Evolutionary conservation across 2,888 invertebrate species (phyloP), one percentile per base, ranked within the genome.

Genomic region (Spodoptera picta): DNA sequence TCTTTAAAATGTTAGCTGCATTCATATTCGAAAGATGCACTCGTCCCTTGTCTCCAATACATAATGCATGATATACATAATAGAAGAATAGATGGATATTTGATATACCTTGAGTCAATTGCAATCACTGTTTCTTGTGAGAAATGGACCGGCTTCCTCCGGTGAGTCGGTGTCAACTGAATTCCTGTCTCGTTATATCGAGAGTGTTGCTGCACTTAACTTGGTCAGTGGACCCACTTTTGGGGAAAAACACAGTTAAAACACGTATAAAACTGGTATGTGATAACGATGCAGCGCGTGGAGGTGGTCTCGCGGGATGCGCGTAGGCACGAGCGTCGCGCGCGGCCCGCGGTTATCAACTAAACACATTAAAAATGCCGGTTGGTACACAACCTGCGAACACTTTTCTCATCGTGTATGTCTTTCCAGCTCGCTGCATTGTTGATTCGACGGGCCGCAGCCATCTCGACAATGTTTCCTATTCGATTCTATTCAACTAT

Each of bases 301-400:
- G 69, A 54, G 65, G 62, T 80, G 73, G 68, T 79, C 80, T 81
- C 81, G 86, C 58, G 68, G 63, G 73, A 73, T 73, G 74, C 78
- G 74, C 81, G 71, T 69, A 69, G 71, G 86, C 87, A 87, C 93
- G 87, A 83, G 91, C 87, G 89, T 73, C 86, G 85, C 89, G 89
- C 87, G 76, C 91, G 89, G 82, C 82, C 74, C 83, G 76, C 87
- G 87, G 84, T 91, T 93, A 93, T 92, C 92, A 93, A 93, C 93
- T 93, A 92, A 93, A 86, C 89, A 88, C 87, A 90, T 87, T 89
- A 89, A 88, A 89, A 90, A 87, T 86, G 87, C 88, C 87, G 89
- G 87, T 85, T 83, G 73, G 81, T 85, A 83, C 82, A 83, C 81
- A 80, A 83, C 70, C 80, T 65, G 75, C 75, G 82, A 79, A 79